Evolutionary conservation across 2,113 vertebrate species (phyloP), one percentile per base, ranked within the genome.

Genomic region (Eleginops maclovinus): DNA sequence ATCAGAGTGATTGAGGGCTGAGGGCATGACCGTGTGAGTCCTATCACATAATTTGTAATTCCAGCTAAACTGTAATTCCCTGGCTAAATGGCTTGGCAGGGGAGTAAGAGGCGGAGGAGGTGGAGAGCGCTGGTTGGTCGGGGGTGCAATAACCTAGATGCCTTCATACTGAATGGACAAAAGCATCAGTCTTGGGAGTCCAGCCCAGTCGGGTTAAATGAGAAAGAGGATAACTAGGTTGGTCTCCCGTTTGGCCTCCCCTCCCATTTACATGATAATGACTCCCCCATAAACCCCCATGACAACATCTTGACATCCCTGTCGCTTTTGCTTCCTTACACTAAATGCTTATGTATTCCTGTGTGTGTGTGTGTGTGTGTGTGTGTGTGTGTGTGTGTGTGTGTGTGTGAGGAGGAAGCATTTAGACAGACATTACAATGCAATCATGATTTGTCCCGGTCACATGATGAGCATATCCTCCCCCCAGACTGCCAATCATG

Each of bases 21-120:
- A 72, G 56, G 75, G 49, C 31, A 79, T 47, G 58, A 4, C 28
- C 53, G 15, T 65, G 61, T 66, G 73, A 81, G 77, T 74, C 59
- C 70, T 55, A 36, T 79, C 75, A 65, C 47, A 70, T 21, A 36
- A 73, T 82, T 79, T 85, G 67, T 74, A 79, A 85, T 77, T 82
- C 63, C 58, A 65, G 58, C 72, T 84, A 78, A 79, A 84, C 44
- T 26, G 82, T 60, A 76, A 76, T 84, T 82, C 67, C 53, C 60
- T 16, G 64, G 36, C 53, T 61, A 80, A 80, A 77, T 74, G 49
- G 28, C 49, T 51, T 68, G 63, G 56, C 41, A 22, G 67, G 10
- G 59, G 41, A 73, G 44, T 19, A 46, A 49, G 4, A 49, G 50
- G 51, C 40, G 40, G 58, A 68, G 21, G 4, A 49, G 50, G 51